A percentile compares a stretch with the other conserved stretches of the same genome.
Conservation (phyloP, 2,797 vertebrate species). For the Esox masquinongy region DNA sequence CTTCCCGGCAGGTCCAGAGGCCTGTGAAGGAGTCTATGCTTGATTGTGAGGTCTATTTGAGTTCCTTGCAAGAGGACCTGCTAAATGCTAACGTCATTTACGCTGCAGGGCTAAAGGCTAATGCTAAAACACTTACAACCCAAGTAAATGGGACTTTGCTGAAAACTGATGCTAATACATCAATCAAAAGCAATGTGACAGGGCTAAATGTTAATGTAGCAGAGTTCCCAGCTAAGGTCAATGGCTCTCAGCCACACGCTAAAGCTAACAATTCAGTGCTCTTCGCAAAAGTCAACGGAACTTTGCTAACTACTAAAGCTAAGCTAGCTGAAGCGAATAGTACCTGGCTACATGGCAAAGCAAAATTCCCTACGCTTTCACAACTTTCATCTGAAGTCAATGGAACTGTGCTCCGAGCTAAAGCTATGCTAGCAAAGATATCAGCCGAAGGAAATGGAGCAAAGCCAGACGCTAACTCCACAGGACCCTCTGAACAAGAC, state of each 20-base stretch:
- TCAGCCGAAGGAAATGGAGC: neutral
- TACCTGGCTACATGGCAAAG: conserved; percentile 15
- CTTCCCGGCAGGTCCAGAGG: conserved; percentile 78
- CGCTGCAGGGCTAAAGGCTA: conserved; percentile 43
- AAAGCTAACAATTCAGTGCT: neutral
- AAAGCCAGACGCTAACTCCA: conserved; percentile 2
- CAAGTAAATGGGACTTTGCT: conserved; percentile 35
- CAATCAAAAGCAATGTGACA: neutral
- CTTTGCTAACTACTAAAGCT: neutral
- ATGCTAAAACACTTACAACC: neutral
- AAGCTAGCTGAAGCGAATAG: neutral
- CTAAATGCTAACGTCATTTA: conserved; percentile 75
- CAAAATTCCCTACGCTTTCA: neutral
- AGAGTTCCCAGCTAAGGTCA: conserved; percentile 43
- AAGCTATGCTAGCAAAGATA: neutral
- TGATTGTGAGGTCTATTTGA: conserved; percentile 75
- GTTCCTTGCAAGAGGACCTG: conserved; percentile 71
- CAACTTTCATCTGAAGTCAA: conserved; percentile 20
- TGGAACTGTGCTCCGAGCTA: neutral
- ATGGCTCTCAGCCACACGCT: neutral
- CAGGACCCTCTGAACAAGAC: conserved; percentile 64
- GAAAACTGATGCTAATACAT: neutral
- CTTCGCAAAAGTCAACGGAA: neutral
- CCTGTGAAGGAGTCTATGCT: conserved; percentile 73
- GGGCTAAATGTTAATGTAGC: conserved; percentile 25